Evolutionary conservation across 2,797 vertebrate species (phyloP).

Genomic region (Phylloscopus collybita): DNA sequence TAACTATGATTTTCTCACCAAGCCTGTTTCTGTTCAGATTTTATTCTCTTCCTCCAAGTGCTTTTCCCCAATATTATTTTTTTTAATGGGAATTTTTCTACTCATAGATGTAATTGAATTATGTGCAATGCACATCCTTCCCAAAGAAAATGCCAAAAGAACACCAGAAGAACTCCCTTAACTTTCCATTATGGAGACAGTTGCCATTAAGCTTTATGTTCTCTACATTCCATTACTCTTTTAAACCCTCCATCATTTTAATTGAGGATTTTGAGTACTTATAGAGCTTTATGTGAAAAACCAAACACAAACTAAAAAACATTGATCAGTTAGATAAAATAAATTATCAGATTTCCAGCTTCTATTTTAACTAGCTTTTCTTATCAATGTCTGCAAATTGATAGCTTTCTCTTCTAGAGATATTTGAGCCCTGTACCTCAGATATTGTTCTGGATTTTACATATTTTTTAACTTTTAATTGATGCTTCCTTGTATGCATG

Average conservation of each 20-base stretch:
- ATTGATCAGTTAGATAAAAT: neutral
- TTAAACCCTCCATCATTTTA: neutral
- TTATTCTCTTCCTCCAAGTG: neutral
- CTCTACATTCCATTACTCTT: neutral
- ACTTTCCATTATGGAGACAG: neutral
- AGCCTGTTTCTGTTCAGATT: neutral
- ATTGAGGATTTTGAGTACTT: neutral
- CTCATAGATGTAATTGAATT: neutral
- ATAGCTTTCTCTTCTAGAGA: neutral
- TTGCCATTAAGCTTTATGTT: neutral
- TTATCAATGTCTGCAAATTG: neutral
- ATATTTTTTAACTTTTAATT: neutral
- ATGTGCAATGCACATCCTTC: neutral
- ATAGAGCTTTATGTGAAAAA: neutral
- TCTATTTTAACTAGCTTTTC: neutral
- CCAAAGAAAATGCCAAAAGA: neutral
- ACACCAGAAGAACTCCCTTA: neutral
- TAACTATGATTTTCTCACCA: neutral
- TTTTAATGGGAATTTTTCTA: neutral
- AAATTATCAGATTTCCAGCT: neutral
- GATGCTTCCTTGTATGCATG: neutral
- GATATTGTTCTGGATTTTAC: neutral
- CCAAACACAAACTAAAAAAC: neutral
- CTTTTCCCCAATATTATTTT: neutral
- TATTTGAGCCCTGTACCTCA: neutral